Evolutionary conservation across 2,888 invertebrate genomes (phyloP).

Genomic region (Drosophila setosimentum): DNA sequence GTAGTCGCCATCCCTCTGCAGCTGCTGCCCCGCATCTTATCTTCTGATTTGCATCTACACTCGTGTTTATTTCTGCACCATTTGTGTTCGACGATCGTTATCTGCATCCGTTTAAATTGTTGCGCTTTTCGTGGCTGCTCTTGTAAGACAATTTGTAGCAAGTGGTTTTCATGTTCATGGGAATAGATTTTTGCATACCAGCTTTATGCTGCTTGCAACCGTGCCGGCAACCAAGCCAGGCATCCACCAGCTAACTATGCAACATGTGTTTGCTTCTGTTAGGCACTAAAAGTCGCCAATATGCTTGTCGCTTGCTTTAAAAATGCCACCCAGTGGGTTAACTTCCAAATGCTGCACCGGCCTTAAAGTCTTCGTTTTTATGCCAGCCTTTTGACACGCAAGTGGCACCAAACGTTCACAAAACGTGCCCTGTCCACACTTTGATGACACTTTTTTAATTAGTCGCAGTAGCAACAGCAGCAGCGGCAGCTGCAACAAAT

Average conservation of each 20-base stretch:
- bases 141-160: conserved; percentile 80
- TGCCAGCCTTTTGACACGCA: conserved; percentile 73
- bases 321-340: conserved; percentile 63
- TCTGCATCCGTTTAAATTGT: conserved; percentile 80
- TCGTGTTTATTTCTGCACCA: conserved; percentile 84
- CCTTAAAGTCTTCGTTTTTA: conserved; percentile 70
- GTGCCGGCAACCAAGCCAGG: background rate
- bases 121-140: conserved; percentile 66
- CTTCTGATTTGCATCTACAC: conserved; percentile 82
- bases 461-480: conserved; percentile 38
- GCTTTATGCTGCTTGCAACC: background rate
- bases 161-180: conserved; percentile 80
- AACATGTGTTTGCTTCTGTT: conserved; percentile 57
- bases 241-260: conserved; percentile 1
- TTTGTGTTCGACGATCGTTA: conserved; percentile 83
- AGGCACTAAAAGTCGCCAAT: conserved; percentile 38
- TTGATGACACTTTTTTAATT: conserved; percentile 81
- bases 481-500: conserved; percentile 38
- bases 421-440: conserved; percentile 69
- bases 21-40: conserved; percentile 52
- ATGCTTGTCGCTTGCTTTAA: conserved; percentile 31
- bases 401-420: conserved; percentile 48
- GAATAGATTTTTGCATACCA: conserved; percentile 77
- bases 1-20: conserved; percentile 30
- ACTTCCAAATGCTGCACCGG: conserved; percentile 12